These are phyloP conservation scores for Tragulus kanchil DNA, from an alignment of 2,113 vertebrate species.

Conservation along the genomic window DNA sequence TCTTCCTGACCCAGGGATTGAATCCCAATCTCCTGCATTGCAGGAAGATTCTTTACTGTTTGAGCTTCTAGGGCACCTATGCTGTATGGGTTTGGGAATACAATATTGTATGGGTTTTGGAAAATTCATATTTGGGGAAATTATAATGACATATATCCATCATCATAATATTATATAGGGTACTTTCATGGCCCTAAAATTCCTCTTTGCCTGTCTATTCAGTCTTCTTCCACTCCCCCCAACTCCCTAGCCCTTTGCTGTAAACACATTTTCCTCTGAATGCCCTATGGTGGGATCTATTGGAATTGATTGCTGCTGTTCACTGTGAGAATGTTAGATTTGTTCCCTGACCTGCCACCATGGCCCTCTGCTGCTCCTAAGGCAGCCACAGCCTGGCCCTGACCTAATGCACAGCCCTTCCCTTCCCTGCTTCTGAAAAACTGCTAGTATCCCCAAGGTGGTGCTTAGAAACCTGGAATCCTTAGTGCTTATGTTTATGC, in stretches of 20 bases:
- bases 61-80: no score
- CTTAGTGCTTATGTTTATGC: not conserved
- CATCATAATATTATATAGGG: not conserved
- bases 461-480: not conserved
- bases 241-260: rapidly evolving
- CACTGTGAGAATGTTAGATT: not conserved
- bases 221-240: no score
- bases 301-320: not conserved
- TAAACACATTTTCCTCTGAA: not conserved
- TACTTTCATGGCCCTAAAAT: not conserved
- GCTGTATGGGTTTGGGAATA: no score
- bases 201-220: not conserved
- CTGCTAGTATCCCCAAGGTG: not conserved
- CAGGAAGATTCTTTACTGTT: no score
- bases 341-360: not conserved
- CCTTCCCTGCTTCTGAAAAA: not conserved
- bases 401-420: not conserved
- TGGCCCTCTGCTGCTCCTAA: not conserved
- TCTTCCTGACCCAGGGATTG: no score
- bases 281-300: not conserved
- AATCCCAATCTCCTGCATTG: no score
- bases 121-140: not conserved
- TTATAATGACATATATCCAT: not conserved
- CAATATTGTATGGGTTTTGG: not conserved
- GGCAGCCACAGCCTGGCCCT: not conserved